Conservation (phyloP, 2,888 invertebrate genomes). For the Trissolcus japonicus region DNA sequence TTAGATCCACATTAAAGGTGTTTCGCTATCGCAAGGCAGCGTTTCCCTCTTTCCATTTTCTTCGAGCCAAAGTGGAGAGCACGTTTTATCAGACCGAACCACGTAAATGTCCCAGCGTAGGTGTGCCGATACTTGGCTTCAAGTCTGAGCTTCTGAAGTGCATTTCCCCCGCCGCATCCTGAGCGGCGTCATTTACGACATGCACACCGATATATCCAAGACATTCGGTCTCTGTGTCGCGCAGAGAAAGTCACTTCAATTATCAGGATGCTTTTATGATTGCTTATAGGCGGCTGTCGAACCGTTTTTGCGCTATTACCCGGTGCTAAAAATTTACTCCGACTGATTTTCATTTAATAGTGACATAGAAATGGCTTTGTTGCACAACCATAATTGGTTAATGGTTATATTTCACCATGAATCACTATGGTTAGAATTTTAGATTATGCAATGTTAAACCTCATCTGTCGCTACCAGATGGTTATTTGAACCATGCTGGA, state of each 20-base stretch:
- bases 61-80: slow-evolving; percentile 22
- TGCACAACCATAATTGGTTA: slow-evolving; percentile 31
- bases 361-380: slow-evolving; percentile 19
- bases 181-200: slow-evolving; percentile 29
- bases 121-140: slow-evolving; percentile 63
- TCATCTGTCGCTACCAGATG: slow-evolving; percentile 15
- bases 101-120: slow-evolving; percentile 63
- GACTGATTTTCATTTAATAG: slow-evolving; percentile 22
- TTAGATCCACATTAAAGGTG: slow-evolving; percentile 23
- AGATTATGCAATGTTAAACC: slow-evolving; percentile 18
- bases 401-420: slow-evolving; percentile 23
- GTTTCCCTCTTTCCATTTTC: slow-evolving; percentile 38
- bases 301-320: slow-evolving; percentile 27
- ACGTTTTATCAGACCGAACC: slow-evolving; percentile 39
- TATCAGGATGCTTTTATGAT: slow-evolving; percentile 32
- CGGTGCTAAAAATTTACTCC: slow-evolving; percentile 10
- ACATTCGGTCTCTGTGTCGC: slow-evolving; percentile 29
- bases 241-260: slow-evolving; percentile 43
- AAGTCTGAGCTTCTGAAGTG: not conserved
- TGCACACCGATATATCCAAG: slow-evolving; percentile 38
- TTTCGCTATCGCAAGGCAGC: slow-evolving; percentile 35
- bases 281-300: slow-evolving; percentile 17
- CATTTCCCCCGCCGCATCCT: slow-evolving; percentile 57
- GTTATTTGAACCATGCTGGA: no score
- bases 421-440: slow-evolving; percentile 6